Conservation (phyloP, 2,797 vertebrate species). For the Enteromius thamalakanensis region DNA sequence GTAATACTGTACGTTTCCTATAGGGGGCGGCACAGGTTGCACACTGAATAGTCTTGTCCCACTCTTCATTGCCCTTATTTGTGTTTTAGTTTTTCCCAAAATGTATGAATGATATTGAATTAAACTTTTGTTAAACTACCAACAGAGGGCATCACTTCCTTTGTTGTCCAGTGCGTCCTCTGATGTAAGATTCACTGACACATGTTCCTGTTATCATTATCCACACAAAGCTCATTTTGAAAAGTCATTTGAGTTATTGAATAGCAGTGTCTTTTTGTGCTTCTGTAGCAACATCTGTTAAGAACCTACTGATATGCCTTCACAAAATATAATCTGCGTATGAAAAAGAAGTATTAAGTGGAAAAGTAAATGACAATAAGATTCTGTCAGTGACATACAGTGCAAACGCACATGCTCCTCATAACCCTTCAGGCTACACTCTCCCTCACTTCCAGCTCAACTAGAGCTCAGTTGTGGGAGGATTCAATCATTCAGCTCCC, state of each 20-base stretch:
- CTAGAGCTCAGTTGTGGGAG: constrained; percentile 25
- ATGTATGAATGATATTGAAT: background rate
- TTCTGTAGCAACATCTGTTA: background rate
- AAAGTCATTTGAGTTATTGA: constrained; percentile 21
- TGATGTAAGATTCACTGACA: constrained; percentile 2
- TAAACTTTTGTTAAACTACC: constrained; percentile 46
- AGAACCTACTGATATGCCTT: background rate
- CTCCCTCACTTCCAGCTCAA: constrained; percentile 5
- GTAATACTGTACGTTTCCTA: background rate
- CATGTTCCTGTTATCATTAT: constrained; percentile 22
- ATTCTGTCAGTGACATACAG: constrained; percentile 15
- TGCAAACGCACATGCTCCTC: background rate
- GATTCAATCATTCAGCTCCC: constrained; percentile 11
- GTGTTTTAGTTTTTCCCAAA: background rate
- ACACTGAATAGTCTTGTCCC: background rate
- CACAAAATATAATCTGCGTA: background rate
- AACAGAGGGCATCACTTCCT: constrained; percentile 61
- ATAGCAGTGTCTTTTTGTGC: constrained; percentile 13
- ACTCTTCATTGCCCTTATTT: background rate
- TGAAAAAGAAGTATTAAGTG: background rate
- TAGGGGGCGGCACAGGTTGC: background rate
- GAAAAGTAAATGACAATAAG: background rate
- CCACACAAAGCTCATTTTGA: constrained; percentile 52
- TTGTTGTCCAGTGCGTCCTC: constrained; percentile 28
- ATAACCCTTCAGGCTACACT: constrained; percentile 19